phyloP scores from a whole-genome alignment of 2,113 vertebrate species.

The Micronycteris hirsuta region DNA sequence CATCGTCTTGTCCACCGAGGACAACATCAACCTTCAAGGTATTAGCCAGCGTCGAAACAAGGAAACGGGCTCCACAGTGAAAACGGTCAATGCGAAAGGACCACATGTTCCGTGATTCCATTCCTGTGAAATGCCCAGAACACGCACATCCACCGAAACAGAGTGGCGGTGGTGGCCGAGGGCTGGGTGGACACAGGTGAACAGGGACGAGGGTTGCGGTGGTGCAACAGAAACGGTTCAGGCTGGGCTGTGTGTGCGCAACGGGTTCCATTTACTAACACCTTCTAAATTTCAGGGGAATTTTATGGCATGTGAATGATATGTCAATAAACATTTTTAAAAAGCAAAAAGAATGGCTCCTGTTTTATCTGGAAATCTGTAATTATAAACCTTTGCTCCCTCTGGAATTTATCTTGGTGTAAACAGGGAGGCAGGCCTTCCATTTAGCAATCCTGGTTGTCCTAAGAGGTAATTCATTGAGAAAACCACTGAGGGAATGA shows the following conservation, averaged over 20 bases:
- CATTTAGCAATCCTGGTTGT: neutral
- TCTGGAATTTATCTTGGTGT: neutral
- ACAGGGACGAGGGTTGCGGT: rapidly evolving
- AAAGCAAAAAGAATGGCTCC: neutral
- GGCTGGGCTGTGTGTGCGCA: neutral
- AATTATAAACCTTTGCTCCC: neutral
- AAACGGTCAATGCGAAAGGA: neutral
- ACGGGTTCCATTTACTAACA: neutral
- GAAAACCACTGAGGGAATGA: neutral
- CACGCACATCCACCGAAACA: neutral
- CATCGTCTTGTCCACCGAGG: neutral
- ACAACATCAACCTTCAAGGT: neutral
- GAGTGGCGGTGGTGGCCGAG: neutral
- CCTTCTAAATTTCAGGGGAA: neutral
- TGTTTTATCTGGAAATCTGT: neutral
- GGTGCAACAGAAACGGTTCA: neutral
- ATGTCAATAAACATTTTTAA: neutral
- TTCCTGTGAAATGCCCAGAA: neutral
- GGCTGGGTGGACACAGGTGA: neutral
- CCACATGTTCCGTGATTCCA: neutral
- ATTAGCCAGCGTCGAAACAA: neutral
- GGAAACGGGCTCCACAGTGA: neutral
- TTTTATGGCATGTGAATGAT: neutral
- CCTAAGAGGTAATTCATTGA: neutral
- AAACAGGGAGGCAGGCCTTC: neutral